Evolutionary conservation across 2,113 vertebrate genomes (phyloP).

Genomic region (Pavo muticus): DNA sequence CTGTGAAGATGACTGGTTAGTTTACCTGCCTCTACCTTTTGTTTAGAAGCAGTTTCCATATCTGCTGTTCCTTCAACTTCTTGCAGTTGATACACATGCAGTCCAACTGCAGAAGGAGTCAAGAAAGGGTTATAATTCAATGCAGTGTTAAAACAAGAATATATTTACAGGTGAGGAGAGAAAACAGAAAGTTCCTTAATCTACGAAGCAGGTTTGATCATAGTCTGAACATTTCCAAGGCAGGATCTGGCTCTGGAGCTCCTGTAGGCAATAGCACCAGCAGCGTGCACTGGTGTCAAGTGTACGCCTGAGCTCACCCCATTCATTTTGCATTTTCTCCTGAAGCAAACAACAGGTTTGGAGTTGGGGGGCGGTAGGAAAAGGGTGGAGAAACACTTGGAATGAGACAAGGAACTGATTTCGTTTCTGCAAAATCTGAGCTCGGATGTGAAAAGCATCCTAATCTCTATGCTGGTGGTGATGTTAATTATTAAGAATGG

Average conservation of each 20-base stretch:
- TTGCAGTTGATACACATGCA: not conserved
- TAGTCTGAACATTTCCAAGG: not conserved
- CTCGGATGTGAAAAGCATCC: not conserved
- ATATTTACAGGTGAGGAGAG: not conserved
- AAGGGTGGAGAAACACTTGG: not conserved
- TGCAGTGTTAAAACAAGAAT: not conserved
- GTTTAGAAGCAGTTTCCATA: not conserved
- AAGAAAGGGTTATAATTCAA: not conserved
- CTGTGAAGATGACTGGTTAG: not conserved
- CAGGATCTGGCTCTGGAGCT: not conserved
- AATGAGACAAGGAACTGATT: not conserved
- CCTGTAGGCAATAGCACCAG: not conserved
- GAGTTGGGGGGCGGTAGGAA: not conserved
- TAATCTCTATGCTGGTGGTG: not conserved
- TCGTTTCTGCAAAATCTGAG: not conserved
- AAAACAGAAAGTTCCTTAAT: not conserved
- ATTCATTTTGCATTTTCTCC: not conserved
- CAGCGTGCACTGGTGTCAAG: not conserved
- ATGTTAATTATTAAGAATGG: not conserved
- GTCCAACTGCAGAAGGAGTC: not conserved
- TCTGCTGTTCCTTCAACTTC: not conserved
- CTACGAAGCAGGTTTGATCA: not conserved
- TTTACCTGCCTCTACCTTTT: not conserved
- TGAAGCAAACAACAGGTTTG: conserved; percentile 12
- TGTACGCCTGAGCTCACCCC: not conserved